Base-by-base conservation (phyloP, 2,888 invertebrate species). In the Drosophila merina region DNA sequence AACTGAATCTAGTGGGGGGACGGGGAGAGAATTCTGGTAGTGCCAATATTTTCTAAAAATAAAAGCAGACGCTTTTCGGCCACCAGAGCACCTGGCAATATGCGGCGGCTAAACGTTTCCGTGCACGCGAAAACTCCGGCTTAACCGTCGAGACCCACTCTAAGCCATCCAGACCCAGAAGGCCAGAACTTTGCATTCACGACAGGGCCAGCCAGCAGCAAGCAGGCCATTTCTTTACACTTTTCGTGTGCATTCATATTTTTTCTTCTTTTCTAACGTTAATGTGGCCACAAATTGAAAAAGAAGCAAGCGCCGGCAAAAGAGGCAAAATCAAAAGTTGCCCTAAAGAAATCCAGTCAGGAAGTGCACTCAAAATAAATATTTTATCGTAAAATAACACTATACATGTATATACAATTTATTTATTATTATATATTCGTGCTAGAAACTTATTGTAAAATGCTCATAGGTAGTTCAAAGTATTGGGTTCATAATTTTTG, bases 281-380 rank as follows among this genome's bases (percentile, higher is more conserved):
- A 84, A 84, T 84, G 85, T 84, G 87, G 82, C 84, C 84, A 82
- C 84, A 84, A 84, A 84, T 84, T 84, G 87, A 85, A 86, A 86
- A 84, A 76, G 68, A 52, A 63, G 63, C 63, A 56, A 28, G 49
- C 33, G n/a, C 56, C 48, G 44, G 62, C 47, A 42, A 66, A 60
- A 54, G 63, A 68, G 66, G 60, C 67, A 28, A 73, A 79, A 83
- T 71, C 74, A 76, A 64, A 68, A 67, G 74, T 67, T 68, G 56
- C 64, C 64, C 56, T 10, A 42, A 58, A 42, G 31, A 33, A 33
- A 47, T 40, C 31, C 28, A 40, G 49, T 50, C 25, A 10, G 7
- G 28, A 31, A 26, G 36, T 47, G n/a, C 47, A 55, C 56, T 42
- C 4, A 42, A 42, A 42, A 9, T 1, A 42, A 42, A 14, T 40